Base-by-base conservation (phyloP, 2,113 vertebrate genomes). In the Tachuris rubrigastra region DNA sequence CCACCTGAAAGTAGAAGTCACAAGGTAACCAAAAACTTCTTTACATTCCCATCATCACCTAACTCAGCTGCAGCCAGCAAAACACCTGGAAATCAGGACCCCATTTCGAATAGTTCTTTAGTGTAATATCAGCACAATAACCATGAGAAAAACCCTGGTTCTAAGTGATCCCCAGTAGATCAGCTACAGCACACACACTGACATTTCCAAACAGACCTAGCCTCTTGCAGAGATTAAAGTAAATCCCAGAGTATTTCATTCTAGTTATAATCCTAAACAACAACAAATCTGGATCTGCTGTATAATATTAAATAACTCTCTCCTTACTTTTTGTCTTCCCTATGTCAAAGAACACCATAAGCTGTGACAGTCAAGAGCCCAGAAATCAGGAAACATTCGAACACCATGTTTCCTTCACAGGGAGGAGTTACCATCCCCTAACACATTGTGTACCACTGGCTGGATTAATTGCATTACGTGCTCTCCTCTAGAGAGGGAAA, bases 181-280 rank as follows among this genome's bases (percentile, higher is more conserved):
- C 46, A 82, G 49, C 81, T 39, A 22, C 12, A 72, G 58, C 41
- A 71, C 28, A 59, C 69, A 74, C 41, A 39, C 31, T 56, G 68
- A 31, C 65, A 74, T 84, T 91, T 90, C 59, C 41, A 88, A 94
- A 71, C 28, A 83, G 63, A 73, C 47, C 35, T 71, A 86, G 82
- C 11, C 39, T 33, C 65, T 78, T 12, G 6, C 52, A 30, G 78
- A 94, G 92, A 92, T 95, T 86, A 94, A 93, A 94, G 47, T 71
- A 96, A 96, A 95, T 95, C 87, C 85, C 56, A 83, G 58, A 72
- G 73, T 62, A 82, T 79, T 93, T 89, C 68, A 68, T 87, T 91
- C 79, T 72, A 53, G 39, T 47, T 90, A 42, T 96, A 96, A 94
- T 91, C 87, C 93, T 84, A 85, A 93, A 90, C 37, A 90, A 52